Conservation (phyloP, 2,797 vertebrate species). For the Paguma larvata region DNA sequence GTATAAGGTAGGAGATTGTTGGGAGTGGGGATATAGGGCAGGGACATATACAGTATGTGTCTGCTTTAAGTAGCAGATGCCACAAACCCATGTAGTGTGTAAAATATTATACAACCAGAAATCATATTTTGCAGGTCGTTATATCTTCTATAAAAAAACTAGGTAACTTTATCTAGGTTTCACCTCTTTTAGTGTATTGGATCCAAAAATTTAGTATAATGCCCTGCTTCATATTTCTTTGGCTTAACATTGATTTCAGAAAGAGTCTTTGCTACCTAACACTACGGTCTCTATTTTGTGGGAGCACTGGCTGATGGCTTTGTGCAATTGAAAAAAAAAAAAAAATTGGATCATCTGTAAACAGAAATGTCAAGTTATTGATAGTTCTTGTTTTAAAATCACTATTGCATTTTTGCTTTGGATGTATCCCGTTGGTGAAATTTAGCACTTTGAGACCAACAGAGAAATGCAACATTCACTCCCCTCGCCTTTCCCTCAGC, state of each 20-base stretch:
- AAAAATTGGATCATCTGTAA: not conserved
- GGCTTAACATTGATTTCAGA: not conserved
- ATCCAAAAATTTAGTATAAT: not conserved
- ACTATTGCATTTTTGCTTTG: not conserved
- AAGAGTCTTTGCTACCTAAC: not conserved
- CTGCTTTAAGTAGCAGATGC: not conserved
- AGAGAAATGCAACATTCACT: not conserved
- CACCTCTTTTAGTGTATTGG: not conserved
- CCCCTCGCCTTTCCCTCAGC: not conserved
- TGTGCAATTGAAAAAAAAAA: not conserved
- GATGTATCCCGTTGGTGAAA: not conserved
- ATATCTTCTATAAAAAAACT: not conserved
- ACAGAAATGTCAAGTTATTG: not conserved
- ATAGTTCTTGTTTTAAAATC: not conserved
- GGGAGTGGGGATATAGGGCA: not conserved
- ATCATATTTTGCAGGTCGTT: not conserved
- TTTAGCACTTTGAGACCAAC: not conserved
- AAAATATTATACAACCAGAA: not conserved
- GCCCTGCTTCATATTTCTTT: not conserved
- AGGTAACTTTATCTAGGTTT: not conserved
- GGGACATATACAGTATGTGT: not conserved
- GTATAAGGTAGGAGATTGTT: not conserved
- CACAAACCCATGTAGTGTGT: not conserved
- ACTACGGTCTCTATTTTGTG: not conserved
- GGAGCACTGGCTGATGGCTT: not conserved